Evolutionary conservation across 2,113 vertebrate genomes (phyloP).

Genomic region (Ahaetulla prasina): DNA sequence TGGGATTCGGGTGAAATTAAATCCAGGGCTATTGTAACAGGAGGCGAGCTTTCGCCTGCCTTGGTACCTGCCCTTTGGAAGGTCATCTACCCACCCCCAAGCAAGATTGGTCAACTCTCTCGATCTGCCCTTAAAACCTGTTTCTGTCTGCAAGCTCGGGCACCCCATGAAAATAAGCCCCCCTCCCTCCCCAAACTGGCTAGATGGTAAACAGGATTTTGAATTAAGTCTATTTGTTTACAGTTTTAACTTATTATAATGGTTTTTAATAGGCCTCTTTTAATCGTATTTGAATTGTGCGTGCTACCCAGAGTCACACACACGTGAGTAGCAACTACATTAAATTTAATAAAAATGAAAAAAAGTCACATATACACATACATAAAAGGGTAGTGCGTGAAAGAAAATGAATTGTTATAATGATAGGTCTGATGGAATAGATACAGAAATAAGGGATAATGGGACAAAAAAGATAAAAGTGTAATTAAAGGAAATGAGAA

Average conservation of each 20-base stretch:
- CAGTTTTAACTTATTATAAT: background rate
- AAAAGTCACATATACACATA: too few species aligned
- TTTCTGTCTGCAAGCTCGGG: background rate
- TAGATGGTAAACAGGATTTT: background rate
- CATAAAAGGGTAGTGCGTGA: too few species aligned
- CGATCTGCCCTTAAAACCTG: background rate
- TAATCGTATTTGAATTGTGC: background rate
- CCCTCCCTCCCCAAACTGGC: background rate
- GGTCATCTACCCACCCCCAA: background rate
- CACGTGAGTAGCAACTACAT: background rate
- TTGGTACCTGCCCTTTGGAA: background rate
- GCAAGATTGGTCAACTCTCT: background rate
- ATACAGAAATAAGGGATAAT: too few species aligned
- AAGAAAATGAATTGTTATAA: too few species aligned
- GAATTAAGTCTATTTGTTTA: background rate
- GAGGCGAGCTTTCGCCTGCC: background rate
- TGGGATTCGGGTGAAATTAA: background rate
- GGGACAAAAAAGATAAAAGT: too few species aligned
- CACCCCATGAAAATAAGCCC: background rate
- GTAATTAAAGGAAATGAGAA: too few species aligned
- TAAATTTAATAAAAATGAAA: background rate
- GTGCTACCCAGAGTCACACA: background rate
- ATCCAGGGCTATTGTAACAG: background rate
- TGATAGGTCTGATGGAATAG: too few species aligned
- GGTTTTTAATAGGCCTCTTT: background rate